Evolutionary conservation across 2,888 invertebrate species (phyloP).

Genomic region (Psylliodes chrysocephalus): DNA sequence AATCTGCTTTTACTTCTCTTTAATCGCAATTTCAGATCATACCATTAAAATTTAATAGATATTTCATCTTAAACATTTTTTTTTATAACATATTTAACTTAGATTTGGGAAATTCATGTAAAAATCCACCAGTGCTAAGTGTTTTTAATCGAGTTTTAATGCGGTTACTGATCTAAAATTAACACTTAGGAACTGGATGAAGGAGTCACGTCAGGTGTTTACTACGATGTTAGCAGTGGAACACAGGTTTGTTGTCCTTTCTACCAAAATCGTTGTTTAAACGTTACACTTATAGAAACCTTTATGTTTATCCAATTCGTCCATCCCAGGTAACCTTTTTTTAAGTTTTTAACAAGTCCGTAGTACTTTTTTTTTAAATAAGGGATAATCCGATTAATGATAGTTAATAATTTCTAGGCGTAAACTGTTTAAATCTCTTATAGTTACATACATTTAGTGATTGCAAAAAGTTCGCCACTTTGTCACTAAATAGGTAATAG

Average conservation of each 20-base stretch:
- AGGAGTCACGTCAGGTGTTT: constrained; percentile 62
- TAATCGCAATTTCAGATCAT: too few relatives aligned
- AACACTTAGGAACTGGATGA: constrained; percentile 65
- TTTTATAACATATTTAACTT: too few relatives aligned
- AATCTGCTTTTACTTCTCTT: not conserved
- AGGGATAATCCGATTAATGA: not conserved
- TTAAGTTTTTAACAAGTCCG: constrained; percentile 12
- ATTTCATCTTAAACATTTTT: too few relatives aligned
- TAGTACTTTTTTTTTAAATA: constrained; percentile 27
- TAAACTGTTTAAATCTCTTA: too few relatives aligned
- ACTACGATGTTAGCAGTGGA: constrained; percentile 62
- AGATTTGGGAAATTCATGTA: constrained; percentile 23
- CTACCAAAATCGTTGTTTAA: constrained; percentile 45
- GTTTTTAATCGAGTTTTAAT: constrained; percentile 9
- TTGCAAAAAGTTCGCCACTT: too few relatives aligned
- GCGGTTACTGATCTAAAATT: constrained; percentile 57
- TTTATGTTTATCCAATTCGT: constrained; percentile 5
- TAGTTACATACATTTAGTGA: too few relatives aligned
- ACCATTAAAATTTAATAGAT: too few relatives aligned
- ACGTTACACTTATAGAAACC: not conserved
- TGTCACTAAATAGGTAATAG: too few relatives aligned
- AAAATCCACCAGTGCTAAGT: constrained; percentile 54
- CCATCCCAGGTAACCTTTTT: constrained; percentile 33
- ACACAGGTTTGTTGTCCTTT: constrained; percentile 62
- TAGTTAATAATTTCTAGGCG: too few relatives aligned